Percentiles rank a stretch among this genome's conserved stretches.
Conservation (phyloP, 2,113 vertebrate species). For the Strix aluco region DNA sequence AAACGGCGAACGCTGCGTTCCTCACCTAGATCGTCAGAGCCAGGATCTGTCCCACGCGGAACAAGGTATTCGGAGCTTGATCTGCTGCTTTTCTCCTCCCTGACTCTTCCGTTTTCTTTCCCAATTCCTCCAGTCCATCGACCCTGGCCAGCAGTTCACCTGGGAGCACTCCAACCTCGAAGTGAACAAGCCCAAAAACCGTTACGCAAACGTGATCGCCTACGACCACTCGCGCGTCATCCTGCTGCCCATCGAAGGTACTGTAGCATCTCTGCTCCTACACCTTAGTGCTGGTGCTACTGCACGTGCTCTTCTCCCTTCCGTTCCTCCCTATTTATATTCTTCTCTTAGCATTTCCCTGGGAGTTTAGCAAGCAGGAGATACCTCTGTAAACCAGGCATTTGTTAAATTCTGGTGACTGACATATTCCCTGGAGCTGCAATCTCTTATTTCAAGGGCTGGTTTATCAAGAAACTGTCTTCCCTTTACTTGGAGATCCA, state of each 20-base stretch:
- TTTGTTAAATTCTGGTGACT: background rate
- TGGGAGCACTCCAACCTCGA: constrained; percentile 99
- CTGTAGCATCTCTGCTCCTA: rapidly evolving
- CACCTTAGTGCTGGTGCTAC: rapidly evolving
- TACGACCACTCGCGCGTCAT: constrained; percentile 98
- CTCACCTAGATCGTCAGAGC: background rate
- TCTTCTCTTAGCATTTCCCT: background rate
- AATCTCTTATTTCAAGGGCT: background rate
- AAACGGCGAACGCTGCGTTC: rapidly evolving
- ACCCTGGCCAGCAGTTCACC: constrained; percentile 98
- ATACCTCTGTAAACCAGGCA: background rate
- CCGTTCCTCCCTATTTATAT: background rate
- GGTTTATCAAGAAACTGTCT: background rate
- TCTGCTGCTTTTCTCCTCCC: background rate
- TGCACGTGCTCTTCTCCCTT: background rate
- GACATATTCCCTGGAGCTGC: background rate
- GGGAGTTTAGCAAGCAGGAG: background rate
- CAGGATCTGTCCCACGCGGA: rapidly evolving
- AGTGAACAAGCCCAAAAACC: constrained; percentile 98
- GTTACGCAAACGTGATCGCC: constrained; percentile 97
- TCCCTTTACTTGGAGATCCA: background rate
- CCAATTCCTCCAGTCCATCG: constrained; percentile 84
- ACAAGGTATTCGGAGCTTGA: background rate
- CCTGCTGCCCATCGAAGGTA: constrained; percentile 94
- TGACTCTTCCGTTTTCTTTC: background rate